phyloP scores from a whole-genome alignment of 2,888 invertebrate species.

The Schrankia costaestrigalis region DNA sequence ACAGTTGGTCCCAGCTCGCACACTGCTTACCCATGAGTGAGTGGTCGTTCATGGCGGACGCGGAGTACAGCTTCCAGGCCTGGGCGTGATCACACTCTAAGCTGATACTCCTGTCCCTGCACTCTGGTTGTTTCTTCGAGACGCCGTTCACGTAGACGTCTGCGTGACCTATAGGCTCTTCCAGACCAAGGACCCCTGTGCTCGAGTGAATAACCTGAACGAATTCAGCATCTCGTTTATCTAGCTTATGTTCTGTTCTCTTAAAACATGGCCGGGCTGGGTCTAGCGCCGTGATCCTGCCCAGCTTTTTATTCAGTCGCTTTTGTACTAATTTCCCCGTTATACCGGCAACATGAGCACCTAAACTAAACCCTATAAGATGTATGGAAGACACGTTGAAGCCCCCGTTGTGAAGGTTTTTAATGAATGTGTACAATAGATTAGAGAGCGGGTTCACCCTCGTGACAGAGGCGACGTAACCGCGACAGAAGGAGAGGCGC shows the following conservation, averaged over 20 bases:
- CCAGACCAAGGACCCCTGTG: conserved; percentile 59
- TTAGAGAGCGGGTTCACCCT: conserved; percentile 52
- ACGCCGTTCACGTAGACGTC: conserved; percentile 69
- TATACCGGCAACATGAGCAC: conserved; percentile 82
- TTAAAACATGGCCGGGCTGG: conserved; percentile 68
- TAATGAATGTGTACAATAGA: conserved; percentile 47
- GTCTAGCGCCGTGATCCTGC: conserved; percentile 61
- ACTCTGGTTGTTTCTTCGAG: conserved; percentile 59
- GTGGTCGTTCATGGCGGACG: conserved; percentile 42
- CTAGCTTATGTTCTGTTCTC: conserved; percentile 42
- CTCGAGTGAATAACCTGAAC: conserved; percentile 69
- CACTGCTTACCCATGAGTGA: conserved; percentile 48
- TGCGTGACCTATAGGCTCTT: conserved; percentile 55
- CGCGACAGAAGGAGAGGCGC: conserved; percentile 54
- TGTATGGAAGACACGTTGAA: conserved; percentile 71
- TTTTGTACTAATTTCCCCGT: conserved; percentile 55
- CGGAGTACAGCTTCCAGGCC: conserved; percentile 58
- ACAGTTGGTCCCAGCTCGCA: conserved; percentile 47
- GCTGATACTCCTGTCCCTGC: conserved; percentile 46
- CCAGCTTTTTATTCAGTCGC: conserved; percentile 42
- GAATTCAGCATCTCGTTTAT: conserved; percentile 53
- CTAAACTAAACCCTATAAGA: conserved; percentile 82
- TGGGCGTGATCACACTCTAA: conserved; percentile 66
- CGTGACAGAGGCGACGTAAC: conserved; percentile 58
- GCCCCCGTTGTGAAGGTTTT: conserved; percentile 43